phyloP scores from a whole-genome alignment of 2,113 vertebrate genomes.

The Lepus americanus region DNA sequence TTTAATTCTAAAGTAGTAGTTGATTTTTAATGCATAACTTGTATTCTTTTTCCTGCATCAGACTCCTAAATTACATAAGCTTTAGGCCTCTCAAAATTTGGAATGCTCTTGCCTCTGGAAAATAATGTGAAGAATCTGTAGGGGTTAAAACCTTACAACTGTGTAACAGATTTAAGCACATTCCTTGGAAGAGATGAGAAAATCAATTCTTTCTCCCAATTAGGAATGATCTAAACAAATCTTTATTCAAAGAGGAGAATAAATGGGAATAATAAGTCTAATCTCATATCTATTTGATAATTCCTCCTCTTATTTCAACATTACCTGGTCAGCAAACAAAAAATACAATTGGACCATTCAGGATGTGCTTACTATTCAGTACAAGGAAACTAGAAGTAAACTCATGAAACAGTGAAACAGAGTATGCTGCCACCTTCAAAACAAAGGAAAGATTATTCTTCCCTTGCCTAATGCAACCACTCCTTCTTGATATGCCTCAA shows the following conservation, averaged over 20 bases:
- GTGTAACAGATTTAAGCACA: neutral
- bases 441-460: conserved; percentile 74
- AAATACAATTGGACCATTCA: conserved; percentile 71
- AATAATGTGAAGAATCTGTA: neutral
- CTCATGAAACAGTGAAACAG: conserved; percentile 45
- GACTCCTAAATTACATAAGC: neutral
- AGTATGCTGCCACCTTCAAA: conserved; percentile 1
- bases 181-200: neutral
- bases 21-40: neutral
- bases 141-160: neutral
- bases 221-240: conserved; percentile 20
- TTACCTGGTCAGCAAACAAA: conserved; percentile 51
- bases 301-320: conserved; percentile 81
- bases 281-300: conserved; percentile 75
- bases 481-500: conserved; percentile 32
- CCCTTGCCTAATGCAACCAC: neutral
- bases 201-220: conserved; percentile 26
- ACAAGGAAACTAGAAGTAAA: conserved; percentile 76
- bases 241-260: conserved; percentile 67
- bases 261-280: conserved; percentile 41
- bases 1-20: conserved; percentile 3
- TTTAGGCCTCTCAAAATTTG: neutral
- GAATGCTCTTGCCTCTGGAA: neutral
- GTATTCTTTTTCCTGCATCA: conserved; percentile 8
- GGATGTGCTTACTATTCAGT: neutral